phyloP scores from a whole-genome alignment of 2,113 vertebrate species.

The Pelecanoides urinatrix region DNA sequence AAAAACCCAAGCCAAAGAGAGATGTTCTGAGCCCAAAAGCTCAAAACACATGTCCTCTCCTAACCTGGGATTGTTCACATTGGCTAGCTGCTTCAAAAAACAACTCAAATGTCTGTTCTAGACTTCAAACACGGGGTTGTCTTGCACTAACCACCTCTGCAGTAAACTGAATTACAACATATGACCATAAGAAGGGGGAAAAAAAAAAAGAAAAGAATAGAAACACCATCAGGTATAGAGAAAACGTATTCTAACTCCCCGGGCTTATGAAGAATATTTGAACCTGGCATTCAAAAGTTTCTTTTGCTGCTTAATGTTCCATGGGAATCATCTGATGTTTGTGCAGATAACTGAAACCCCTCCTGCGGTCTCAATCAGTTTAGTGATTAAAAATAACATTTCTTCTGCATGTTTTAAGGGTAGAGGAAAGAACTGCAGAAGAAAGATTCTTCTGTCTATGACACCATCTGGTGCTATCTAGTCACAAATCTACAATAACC shows the following conservation, averaged over 20 bases:
- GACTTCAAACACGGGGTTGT: neutral
- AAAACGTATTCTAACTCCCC: neutral
- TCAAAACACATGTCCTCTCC: neutral
- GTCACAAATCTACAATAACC: neutral
- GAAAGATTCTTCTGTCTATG: neutral
- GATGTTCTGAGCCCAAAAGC: neutral
- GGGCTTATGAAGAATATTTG: neutral
- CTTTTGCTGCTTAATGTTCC: neutral
- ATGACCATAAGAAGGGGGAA: neutral
- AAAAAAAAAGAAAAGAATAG: no score
- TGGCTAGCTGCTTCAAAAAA: neutral
- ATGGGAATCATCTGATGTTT: neutral
- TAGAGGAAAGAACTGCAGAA: neutral
- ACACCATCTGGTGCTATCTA: neutral
- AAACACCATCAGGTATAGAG: neutral
- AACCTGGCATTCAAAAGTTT: neutral
- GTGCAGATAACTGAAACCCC: neutral
- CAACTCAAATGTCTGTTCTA: neutral
- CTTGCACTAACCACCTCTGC: neutral
- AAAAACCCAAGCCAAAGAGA: neutral
- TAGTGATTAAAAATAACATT: neutral
- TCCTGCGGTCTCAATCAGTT: neutral
- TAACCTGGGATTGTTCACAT: neutral
- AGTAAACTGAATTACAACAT: neutral
- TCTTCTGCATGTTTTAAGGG: neutral